A percentile compares a stretch with the other conserved stretches of the same genome.
phyloP scores from a whole-genome alignment of 2,888 invertebrate species.

The Eupeodes latifasciatus region DNA sequence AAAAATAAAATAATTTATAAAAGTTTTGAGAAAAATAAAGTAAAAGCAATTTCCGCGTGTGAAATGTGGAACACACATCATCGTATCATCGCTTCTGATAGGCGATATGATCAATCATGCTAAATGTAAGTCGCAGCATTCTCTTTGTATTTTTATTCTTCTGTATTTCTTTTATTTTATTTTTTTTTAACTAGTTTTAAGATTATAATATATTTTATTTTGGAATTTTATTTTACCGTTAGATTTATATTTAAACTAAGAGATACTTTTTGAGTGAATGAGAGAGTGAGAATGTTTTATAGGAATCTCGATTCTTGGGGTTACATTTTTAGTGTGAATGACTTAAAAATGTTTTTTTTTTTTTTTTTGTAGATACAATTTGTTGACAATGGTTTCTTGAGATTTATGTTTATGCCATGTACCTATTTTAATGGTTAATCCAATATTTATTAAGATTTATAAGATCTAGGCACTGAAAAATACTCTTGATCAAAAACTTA shows the following conservation, averaged over 20 bases:
- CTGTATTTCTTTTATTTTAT: not conserved
- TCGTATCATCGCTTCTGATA: constrained; percentile 46
- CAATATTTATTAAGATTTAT: too few species aligned
- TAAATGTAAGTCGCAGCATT: constrained; percentile 60
- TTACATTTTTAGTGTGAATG: too few species aligned
- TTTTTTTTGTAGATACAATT: too few species aligned
- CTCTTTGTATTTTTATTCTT: not conserved
- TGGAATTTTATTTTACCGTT: not conserved
- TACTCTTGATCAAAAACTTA: too few species aligned
- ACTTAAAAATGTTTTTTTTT: too few species aligned
- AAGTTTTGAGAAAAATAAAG: not conserved
- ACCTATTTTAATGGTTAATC: too few species aligned
- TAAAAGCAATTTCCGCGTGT: constrained; percentile 48
- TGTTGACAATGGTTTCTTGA: too few species aligned
- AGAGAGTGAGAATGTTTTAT: not conserved
- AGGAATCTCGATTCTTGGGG: not conserved
- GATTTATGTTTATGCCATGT: too few species aligned
- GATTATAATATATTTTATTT: not conserved
- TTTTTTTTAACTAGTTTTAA: constrained; percentile 13
- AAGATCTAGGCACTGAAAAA: too few species aligned
- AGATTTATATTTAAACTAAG: not conserved
- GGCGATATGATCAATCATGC: constrained; percentile 69
- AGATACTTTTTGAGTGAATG: not conserved
- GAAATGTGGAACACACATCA: constrained; percentile 40
- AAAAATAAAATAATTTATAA: not conserved